Evolutionary conservation across 2,113 vertebrate species (phyloP), one percentile per base, ranked within the genome.

Genomic region (Ondatra zibethicus): DNA sequence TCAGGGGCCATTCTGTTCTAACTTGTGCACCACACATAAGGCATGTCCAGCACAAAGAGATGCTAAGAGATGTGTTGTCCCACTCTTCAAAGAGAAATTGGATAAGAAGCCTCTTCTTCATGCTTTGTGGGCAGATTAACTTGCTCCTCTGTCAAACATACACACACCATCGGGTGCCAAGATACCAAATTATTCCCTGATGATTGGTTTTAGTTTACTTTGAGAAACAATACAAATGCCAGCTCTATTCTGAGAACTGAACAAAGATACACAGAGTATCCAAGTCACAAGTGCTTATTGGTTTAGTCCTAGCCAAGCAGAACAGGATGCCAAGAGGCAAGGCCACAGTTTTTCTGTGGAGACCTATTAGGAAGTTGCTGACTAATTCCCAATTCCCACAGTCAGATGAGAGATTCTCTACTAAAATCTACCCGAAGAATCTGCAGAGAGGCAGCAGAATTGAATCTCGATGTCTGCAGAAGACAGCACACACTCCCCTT

Each of bases 21-120:
- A 72, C 33, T 61, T 39, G 23, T 96, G 87, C 0, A 0, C 82
- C 58, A 75, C 21, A 17, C 61, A 92, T 73, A 85, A 92, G 39
- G 61, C 55, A 0, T 96, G 91, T 88, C 70, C 80, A 21, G 52
- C 23, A 1, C 29, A 36, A 61, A 86, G 96, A 97, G 96, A 85
- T 95, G 92, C 39, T 94, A 80, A 55, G 47, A 77, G 17, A 66
- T 93, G 70, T 23, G 81, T 58, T 7, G 36, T 25, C 7, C 66
- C 88, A 16, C 21, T 76, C 29, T 50, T 33, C 66, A 52, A 63
- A 39, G 33, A 63, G 31, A 97, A 80, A 47, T 76, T 8, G 5
- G 72, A 92, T 97, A 70, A 94, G 94, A 58, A 88, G 23, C 25
- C 6, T 21, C 25, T 0, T 39, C 81, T 16, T 25, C 1, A 2